A percentile compares a stretch with the other conserved stretches of the same genome.
These are phyloP conservation scores for Ophiothrix spiculata DNA, from an alignment of 35 echinoderm and acorn worm genomes.

Conservation along the genomic window DNA sequence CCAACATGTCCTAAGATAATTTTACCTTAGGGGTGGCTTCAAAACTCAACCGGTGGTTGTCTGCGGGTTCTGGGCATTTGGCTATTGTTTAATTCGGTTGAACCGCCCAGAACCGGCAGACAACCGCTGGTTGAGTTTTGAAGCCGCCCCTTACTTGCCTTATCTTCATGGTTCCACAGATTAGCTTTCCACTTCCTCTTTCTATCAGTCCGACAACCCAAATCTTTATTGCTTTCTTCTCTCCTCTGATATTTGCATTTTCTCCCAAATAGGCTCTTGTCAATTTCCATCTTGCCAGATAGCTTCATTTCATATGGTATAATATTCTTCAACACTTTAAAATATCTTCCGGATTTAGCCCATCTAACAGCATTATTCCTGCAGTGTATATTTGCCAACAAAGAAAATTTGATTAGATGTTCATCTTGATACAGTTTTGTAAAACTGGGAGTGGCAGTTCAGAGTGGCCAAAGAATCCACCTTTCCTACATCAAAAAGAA, in stretches of 20 bases:
- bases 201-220: constrained; percentile 16
- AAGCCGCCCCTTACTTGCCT: neutral
- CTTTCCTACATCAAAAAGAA: too few relatives aligned
- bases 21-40: neutral
- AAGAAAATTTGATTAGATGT: neutral
- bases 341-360: neutral
- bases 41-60: too few relatives aligned
- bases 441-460: neutral
- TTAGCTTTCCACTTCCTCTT: neutral
- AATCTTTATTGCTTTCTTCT: neutral
- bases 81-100: too few relatives aligned
- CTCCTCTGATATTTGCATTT: constrained; percentile 22
- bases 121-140: too few relatives aligned
- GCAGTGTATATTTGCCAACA: neutral
- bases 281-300: neutral
- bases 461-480: neutral
- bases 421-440: neutral
- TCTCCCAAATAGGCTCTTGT: constrained; percentile 17
- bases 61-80: too few relatives aligned
- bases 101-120: too few relatives aligned
- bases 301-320: neutral
- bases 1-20: neutral
- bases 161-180: neutral
- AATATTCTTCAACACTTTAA: neutral
- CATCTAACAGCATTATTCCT: neutral